Conservation (phyloP, 2,113 vertebrate species). For the Mastomys coucha region DNA sequence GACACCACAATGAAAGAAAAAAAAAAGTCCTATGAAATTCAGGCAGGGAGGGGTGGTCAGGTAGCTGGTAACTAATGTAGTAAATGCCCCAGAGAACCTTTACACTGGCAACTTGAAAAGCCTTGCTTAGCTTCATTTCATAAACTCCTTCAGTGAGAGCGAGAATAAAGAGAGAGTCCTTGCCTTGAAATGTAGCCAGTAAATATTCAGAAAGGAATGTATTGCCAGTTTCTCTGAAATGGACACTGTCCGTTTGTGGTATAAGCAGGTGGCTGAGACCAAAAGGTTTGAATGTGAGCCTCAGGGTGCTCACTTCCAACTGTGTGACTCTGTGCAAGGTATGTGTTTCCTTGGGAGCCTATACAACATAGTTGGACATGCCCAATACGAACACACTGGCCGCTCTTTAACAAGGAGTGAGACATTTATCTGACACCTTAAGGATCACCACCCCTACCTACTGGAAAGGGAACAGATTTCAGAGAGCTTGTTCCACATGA, state of each 20-base stretch:
- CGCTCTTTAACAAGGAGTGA: neutral
- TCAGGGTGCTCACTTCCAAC: neutral
- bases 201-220: neutral
- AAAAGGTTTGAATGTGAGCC: neutral
- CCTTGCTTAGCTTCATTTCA: slow-evolving; percentile 81
- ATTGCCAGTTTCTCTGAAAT: neutral
- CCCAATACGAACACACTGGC: neutral
- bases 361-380: neutral
- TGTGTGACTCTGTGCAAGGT: neutral
- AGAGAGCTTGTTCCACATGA: neutral
- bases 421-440: neutral
- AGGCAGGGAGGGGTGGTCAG: slow-evolving; percentile 67
- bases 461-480: neutral
- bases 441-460: neutral
- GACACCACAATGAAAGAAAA: neutral
- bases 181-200: slow-evolving; percentile 26
- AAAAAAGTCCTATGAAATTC: slow-evolving; percentile 79
- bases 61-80: slow-evolving; percentile 76
- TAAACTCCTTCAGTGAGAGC: slow-evolving; percentile 80
- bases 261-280: neutral
- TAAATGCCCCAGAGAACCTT: slow-evolving; percentile 81
- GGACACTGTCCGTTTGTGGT: neutral
- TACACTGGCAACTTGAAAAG: slow-evolving; percentile 80
- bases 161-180: slow-evolving; percentile 76
- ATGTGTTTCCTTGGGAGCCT: neutral